phyloP scores from a whole-genome alignment of 2,888 invertebrate species.

The Dicyrtomina minuta region DNA sequence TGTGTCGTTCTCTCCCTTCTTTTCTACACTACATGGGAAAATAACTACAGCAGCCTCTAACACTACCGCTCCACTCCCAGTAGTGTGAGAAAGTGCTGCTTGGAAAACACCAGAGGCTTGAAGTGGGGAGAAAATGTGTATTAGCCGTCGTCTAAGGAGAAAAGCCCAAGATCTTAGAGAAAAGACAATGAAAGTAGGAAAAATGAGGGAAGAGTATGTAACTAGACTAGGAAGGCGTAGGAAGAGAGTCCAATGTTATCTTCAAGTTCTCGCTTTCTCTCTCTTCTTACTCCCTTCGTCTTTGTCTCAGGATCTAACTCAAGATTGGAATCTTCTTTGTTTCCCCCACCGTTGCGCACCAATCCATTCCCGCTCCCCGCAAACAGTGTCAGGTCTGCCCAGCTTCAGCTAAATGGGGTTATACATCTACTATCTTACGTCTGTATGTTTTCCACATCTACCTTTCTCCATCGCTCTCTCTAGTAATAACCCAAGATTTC shows the following conservation, averaged over 20 bases:
- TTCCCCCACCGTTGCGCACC: neutral
- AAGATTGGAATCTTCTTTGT: constrained; percentile 26
- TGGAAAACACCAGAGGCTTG: too few relatives aligned
- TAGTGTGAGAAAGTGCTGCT: too few relatives aligned
- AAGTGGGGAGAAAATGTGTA: neutral
- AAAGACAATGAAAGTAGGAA: constrained; percentile 5
- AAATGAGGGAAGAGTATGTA: neutral
- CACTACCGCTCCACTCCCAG: too few relatives aligned
- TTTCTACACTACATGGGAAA: too few relatives aligned
- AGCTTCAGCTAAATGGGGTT: constrained; percentile 20
- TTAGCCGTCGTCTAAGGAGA: neutral
- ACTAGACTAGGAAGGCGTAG: neutral
- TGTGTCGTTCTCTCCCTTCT: too few relatives aligned
- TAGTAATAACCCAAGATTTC: neutral
- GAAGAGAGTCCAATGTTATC: neutral
- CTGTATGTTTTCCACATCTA: neutral
- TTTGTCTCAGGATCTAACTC: constrained; percentile 5
- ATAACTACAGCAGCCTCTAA: too few relatives aligned
- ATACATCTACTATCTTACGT: neutral
- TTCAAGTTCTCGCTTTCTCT: neutral
- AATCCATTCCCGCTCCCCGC: neutral
- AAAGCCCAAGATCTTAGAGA: too few relatives aligned
- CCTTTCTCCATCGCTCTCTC: neutral
- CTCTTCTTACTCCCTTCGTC: neutral
- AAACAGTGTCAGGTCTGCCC: neutral